Evolutionary conservation across 23 tunicate genomes (phyloP).

Genomic region (Ascidia mentula): DNA sequence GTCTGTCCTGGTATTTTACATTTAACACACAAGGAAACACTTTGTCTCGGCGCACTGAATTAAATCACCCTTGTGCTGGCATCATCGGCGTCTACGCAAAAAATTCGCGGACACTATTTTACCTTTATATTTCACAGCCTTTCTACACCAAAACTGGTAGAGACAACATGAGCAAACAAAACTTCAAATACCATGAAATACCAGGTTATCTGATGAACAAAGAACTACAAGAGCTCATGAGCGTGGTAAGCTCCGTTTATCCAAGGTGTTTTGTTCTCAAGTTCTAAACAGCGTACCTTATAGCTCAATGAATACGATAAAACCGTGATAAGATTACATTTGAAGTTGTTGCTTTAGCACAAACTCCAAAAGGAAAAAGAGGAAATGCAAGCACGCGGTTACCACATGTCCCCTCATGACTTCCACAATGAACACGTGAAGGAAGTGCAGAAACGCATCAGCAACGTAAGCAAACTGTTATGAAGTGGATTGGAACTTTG

Average conservation of each 20-base stretch:
- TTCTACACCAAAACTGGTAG: conserved; percentile 46
- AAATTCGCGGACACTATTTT: no score
- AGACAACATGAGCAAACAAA: conserved; percentile 32
- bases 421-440: conserved; percentile 45
- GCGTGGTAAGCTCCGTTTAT: conserved; percentile 44
- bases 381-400: conserved; percentile 57
- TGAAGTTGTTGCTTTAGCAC: conserved; percentile 27
- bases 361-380: conserved; percentile 47
- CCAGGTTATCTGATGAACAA: conserved; percentile 57
- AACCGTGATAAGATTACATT: conserved; percentile 3
- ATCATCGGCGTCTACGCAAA: no score
- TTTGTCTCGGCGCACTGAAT: no score
- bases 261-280: not conserved
- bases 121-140: conserved; percentile 20
- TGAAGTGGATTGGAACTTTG: not conserved
- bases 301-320: not conserved
- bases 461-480: conserved; percentile 63
- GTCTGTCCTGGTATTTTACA: no score
- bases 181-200: conserved; percentile 65
- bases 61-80: no score
- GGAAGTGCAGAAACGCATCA: conserved; percentile 69
- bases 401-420: conserved; percentile 46
- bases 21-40: no score
- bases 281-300: not conserved
- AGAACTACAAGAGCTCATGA: conserved; percentile 55